Percentiles rank a stretch among this genome's conserved stretches.
Conservation (phyloP, 2,113 vertebrate genomes). For the Macquaria australasica region DNA sequence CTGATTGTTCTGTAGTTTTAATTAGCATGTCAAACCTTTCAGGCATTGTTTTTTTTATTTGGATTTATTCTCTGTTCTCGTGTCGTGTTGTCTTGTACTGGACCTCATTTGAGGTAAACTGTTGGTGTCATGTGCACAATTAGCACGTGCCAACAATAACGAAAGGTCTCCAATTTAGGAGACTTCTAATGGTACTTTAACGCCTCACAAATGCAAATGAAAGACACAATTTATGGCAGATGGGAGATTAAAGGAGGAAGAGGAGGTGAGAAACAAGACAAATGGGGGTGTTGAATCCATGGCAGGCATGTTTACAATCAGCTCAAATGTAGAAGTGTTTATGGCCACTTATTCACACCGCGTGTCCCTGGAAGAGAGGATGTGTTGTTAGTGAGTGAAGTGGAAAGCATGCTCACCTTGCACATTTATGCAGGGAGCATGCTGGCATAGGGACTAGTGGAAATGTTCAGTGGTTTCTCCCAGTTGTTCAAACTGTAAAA, state of each 20-base stretch:
- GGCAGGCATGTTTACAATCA: conserved; percentile 24
- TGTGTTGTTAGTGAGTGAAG: conserved; percentile 6
- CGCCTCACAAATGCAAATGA: conserved; percentile 57
- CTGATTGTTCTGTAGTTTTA: not conserved
- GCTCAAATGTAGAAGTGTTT: conserved; percentile 28
- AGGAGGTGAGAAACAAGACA: conserved; percentile 52
- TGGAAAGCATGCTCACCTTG: not conserved
- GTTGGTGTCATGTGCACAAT: conserved; percentile 11
- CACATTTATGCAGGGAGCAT: not conserved
- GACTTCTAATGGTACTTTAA: conserved; percentile 35
- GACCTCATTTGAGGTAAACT: not conserved
- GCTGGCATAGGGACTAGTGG: not conserved
- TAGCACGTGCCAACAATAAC: conserved; percentile 57
- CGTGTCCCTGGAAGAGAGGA: conserved; percentile 8
- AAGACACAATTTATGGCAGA: conserved; percentile 36
- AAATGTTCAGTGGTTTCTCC: not conserved
- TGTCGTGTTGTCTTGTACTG: not conserved
- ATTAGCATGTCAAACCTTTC: not conserved
- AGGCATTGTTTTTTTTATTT: not conserved
- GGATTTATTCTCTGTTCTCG: not conserved
- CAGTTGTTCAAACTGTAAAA: not conserved
- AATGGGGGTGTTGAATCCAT: conserved; percentile 1
- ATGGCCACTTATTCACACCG: conserved; percentile 29
- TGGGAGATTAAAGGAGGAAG: conserved; percentile 42
- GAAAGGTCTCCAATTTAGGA: conserved; percentile 10